These are phyloP conservation scores for Gallirallus australis DNA, from an alignment of 2,797 vertebrate genomes.

Conservation along the genomic window DNA sequence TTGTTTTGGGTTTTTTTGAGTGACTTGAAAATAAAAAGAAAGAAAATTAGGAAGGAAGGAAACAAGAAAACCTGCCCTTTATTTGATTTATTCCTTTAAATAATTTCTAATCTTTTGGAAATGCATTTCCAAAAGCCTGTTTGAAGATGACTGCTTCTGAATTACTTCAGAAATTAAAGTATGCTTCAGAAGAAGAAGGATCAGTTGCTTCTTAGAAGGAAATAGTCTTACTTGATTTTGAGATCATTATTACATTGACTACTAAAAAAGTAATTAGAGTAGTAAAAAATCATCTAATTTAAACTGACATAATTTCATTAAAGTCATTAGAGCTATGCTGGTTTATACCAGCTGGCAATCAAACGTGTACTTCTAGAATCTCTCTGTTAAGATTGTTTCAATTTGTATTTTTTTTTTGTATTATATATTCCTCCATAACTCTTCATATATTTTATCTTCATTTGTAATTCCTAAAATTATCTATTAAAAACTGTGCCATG, in stretches of 20 bases:
- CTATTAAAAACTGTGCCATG: background rate
- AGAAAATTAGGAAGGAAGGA: background rate
- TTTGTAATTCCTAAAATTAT: background rate
- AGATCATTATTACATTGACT: background rate
- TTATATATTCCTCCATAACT: background rate
- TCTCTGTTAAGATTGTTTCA: background rate
- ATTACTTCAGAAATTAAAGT: background rate
- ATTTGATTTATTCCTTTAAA: background rate
- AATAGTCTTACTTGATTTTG: background rate
- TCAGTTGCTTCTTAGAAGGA: background rate
- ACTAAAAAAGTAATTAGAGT: background rate
- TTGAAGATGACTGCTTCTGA: background rate
- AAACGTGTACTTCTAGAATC: background rate
- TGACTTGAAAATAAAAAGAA: background rate
- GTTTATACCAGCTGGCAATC: background rate
- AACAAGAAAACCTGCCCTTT: accelerated
- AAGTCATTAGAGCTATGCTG: background rate
- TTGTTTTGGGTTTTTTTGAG: background rate
- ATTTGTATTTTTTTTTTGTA: background rate
- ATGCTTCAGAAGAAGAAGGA: background rate
- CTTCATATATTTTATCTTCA: background rate
- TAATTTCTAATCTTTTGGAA: background rate
- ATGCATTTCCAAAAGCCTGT: background rate
- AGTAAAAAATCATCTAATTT: background rate
- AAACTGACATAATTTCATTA: background rate